Evolutionary conservation across 2,113 vertebrate genomes (phyloP).

Genomic region (Chaetura pelagica): DNA sequence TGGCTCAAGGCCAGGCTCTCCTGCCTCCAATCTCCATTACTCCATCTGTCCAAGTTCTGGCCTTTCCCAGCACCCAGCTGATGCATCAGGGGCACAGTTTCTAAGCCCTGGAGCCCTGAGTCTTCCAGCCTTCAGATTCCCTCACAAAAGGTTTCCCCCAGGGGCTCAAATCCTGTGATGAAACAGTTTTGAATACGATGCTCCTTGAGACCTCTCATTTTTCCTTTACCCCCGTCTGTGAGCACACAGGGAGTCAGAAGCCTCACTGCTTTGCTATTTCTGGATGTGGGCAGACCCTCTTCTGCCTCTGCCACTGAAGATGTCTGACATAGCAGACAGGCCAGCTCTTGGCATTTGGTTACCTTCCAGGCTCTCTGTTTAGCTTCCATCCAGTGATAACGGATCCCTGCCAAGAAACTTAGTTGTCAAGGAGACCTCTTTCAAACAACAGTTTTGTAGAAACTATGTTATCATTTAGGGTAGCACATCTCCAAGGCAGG

Average conservation of each 20-base stretch:
- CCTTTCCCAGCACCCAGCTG: conserved; percentile 20
- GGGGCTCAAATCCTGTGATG: not conserved
- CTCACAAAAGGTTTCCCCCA: not conserved
- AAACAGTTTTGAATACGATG: not conserved
- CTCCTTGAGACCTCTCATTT: not conserved
- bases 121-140: not conserved
- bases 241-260: not conserved
- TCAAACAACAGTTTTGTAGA: conserved; percentile 38
- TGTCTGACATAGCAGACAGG: conserved; percentile 41
- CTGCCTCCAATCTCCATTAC: not conserved
- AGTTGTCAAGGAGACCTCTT: conserved; percentile 6
- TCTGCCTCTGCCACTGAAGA: not conserved
- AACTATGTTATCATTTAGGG: not conserved
- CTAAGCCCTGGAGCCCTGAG: not conserved
- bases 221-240: not conserved
- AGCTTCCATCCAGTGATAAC: conserved; percentile 2
- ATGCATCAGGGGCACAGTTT: not conserved
- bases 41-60: conserved; percentile 46
- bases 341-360: conserved; percentile 23
- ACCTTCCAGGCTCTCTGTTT: conserved; percentile 11
- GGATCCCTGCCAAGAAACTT: conserved; percentile 35
- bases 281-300: not conserved
- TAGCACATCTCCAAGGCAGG: not conserved
- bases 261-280: not conserved
- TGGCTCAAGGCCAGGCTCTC: conserved; percentile 13